Evolutionary conservation across 2,888 invertebrate species (phyloP), one percentile per base, ranked within the genome.

Genomic region (Metellina segmentata): DNA sequence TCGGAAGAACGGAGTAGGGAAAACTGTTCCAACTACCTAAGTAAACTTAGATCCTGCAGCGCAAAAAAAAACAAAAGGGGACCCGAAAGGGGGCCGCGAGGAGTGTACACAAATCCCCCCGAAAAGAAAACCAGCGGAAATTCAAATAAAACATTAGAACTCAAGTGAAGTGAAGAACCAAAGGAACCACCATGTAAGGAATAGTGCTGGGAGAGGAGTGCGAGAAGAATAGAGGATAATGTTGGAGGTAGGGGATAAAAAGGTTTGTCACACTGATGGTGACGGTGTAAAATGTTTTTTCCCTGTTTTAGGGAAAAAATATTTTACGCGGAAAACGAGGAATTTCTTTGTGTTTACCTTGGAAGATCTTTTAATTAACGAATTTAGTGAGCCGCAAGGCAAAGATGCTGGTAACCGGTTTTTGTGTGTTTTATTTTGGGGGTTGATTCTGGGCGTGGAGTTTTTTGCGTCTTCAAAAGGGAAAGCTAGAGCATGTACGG

Each of bases 351-450:
- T 91, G 87, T 91, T 91, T 91, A 91, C 87, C 82, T 91, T 87
- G 75, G 81, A 82, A 87, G 91, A 87, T 91, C 86, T 91, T 87
- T 91, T 91, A 91, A 91, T 91, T 91, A 91, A 87, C 86, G 87
- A 91, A 91, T 91, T 87, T 91, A 87, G 87, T 78, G 87, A 91
- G 91, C 91, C 87, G 91, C 91, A 72, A 91, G 91, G 87, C 85
- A 81, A 82, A 79, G 87, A 91, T 91, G 91, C 91, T 87, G 91
- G 91, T 87, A 49, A 74, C 49, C 61, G 74, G 74, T 81, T 81
- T 90, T 81, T 85, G 74, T 85, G 61, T 13, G 34, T 61, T 79
- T 90, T 88, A 70, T 72, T 82, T 71, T 83, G 71, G 75, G 19
- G 74, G 74, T 53, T 75, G 48, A 53, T 69, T 87, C 53, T 13